Conservation (phyloP, 2,113 vertebrate genomes). For the Macquaria ambigua region DNA sequence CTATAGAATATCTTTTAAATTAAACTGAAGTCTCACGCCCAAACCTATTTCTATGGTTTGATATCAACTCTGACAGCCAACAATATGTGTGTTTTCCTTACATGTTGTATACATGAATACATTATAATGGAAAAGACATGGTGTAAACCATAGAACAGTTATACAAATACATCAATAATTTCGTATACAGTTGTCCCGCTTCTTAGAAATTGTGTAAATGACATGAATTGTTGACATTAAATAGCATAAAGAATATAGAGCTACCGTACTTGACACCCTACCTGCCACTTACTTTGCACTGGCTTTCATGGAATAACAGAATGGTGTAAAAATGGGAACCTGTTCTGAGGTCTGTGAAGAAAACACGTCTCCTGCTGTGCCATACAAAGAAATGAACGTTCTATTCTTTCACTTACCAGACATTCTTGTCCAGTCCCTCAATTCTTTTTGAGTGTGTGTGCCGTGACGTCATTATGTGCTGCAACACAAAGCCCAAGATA, state of each 20-base stretch:
- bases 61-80: neutral
- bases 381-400: neutral
- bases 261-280: neutral
- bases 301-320: neutral
- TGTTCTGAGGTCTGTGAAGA: neutral
- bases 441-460: conserved; percentile 92
- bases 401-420: conserved; percentile 88
- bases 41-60: neutral
- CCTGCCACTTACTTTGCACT: neutral
- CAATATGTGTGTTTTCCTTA: neutral
- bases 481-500: conserved; percentile 60
- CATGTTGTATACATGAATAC: neutral
- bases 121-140: neutral
- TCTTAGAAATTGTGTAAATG: neutral
- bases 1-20: neutral
- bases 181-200: neutral
- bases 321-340: neutral
- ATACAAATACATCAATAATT: neutral
- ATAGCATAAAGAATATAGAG: neutral
- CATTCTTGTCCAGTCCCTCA: conserved; percentile 92
- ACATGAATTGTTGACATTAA: neutral
- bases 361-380: neutral
- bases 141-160: neutral
- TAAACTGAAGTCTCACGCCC: neutral
- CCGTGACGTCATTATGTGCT: conserved; percentile 86